Conservation (phyloP, 1,140 invertebrate species). For the Protaetia brevitarsis region DNA sequence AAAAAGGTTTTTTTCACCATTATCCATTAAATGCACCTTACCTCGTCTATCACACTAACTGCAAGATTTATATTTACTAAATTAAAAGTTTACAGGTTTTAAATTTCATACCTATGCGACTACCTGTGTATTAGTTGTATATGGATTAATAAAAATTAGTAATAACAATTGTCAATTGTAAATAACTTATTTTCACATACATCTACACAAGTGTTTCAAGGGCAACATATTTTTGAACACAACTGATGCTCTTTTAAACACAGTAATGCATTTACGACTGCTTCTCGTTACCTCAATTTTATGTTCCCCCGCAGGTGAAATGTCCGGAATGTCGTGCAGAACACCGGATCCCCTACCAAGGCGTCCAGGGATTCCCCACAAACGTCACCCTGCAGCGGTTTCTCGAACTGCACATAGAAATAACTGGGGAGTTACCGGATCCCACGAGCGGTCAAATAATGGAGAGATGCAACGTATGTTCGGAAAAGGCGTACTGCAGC, state of each 20-base stretch:
- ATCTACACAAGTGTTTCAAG: no score
- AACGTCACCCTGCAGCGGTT: constrained; percentile 95
- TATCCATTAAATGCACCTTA: no score
- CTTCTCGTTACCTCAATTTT: not conserved
- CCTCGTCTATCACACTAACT: no score
- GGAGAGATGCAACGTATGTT: constrained; percentile 87
- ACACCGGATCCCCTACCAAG: constrained; percentile 95
- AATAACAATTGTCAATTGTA: no score
- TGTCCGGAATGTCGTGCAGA: constrained; percentile 98
- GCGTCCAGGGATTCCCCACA: constrained; percentile 88
- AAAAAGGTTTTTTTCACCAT: no score
- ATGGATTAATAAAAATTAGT: no score
- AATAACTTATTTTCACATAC: no score
- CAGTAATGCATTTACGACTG: not conserved
- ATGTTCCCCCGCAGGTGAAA: constrained; percentile 76
- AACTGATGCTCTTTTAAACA: not conserved
- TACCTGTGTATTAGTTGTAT: no score
- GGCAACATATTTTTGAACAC: no score
- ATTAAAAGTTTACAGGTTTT: no score
- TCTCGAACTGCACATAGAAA: constrained; percentile 91
- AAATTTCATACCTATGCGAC: no score
- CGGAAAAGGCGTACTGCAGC: constrained; percentile 88
- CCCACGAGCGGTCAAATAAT: constrained; percentile 82
- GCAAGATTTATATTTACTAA: no score
- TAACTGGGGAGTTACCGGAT: constrained; percentile 86